These are phyloP conservation scores for Proisotoma minuta DNA, from an alignment of 2,888 invertebrate genomes.

Conservation along the genomic window DNA sequence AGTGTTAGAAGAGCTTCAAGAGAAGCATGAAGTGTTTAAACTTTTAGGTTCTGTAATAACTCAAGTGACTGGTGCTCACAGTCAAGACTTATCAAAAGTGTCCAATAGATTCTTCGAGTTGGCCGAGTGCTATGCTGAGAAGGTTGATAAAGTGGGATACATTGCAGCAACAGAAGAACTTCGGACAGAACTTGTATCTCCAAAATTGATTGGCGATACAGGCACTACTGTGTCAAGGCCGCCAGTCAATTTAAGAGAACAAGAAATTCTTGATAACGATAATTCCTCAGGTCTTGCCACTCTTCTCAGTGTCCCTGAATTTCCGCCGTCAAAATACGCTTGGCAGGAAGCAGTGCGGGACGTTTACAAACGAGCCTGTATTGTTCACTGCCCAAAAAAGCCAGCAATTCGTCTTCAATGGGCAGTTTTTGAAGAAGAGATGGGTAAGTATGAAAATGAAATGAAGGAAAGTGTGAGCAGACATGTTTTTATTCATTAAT, in stretches of 20 bases:
- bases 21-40: background rate
- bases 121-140: background rate
- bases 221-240: slow-evolving; percentile 18
- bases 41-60: background rate
- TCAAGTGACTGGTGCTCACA: background rate
- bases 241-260: slow-evolving; percentile 44
- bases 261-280: slow-evolving; percentile 11
- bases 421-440: slow-evolving; percentile 58
- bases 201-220: slow-evolving; percentile 40
- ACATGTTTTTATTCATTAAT: too few species aligned
- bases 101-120: background rate
- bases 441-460: slow-evolving; percentile 50
- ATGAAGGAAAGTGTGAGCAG: too few species aligned
- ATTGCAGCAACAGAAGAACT: background rate
- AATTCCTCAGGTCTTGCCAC: slow-evolving; percentile 25
- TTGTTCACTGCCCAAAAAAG: slow-evolving; percentile 56
- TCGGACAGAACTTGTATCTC: slow-evolving; percentile 4
- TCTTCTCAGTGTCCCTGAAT: slow-evolving; percentile 41
- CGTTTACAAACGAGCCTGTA: slow-evolving; percentile 56
- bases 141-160: background rate
- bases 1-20: background rate
- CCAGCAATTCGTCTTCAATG: slow-evolving; percentile 56
- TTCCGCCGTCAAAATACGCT: slow-evolving; percentile 29
- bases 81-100: background rate
- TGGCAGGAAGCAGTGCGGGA: slow-evolving; percentile 52